phyloP scores from a whole-genome alignment of 2,797 vertebrate species.

The Esox masquinongy region DNA sequence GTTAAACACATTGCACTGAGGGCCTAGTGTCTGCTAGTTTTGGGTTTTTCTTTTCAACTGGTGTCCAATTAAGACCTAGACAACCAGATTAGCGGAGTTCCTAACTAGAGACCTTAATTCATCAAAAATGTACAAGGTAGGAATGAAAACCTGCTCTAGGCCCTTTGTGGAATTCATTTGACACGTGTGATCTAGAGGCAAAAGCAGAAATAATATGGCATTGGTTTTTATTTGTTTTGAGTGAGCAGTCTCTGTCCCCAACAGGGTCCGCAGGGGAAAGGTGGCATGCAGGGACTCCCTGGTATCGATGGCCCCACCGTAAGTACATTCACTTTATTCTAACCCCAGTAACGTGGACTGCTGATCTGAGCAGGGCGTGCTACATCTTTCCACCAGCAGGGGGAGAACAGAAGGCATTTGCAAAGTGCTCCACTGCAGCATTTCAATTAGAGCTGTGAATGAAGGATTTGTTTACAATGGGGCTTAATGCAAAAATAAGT shows the following conservation, averaged over 20 bases:
- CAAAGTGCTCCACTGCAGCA: slow-evolving; percentile 24
- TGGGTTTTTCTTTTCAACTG: no score
- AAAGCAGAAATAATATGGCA: no score
- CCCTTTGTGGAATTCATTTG: no score
- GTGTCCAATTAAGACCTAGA: no score
- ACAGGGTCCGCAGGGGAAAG: slow-evolving; percentile 86
- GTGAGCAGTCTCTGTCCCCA: slow-evolving; percentile 36
- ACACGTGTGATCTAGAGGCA: no score
- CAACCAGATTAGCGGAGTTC: no score
- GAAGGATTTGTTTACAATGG: neutral
- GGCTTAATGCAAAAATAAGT: neutral
- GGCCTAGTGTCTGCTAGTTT: no score
- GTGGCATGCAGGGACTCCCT: slow-evolving; percentile 81
- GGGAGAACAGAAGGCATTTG: slow-evolving; percentile 8
- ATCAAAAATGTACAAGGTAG: no score
- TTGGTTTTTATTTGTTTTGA: no score
- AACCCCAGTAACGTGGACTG: neutral
- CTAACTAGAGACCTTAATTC: no score
- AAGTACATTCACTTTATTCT: slow-evolving; percentile 57
- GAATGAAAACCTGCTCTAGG: no score
- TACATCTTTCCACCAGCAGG: slow-evolving; percentile 17
- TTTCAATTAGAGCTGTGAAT: slow-evolving; percentile 23
- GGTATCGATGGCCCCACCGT: slow-evolving; percentile 88
- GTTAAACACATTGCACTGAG: no score
- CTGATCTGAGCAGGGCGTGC: neutral